Evolutionary conservation across 2,113 vertebrate genomes (phyloP).

Genomic region (Amazona vittata): DNA sequence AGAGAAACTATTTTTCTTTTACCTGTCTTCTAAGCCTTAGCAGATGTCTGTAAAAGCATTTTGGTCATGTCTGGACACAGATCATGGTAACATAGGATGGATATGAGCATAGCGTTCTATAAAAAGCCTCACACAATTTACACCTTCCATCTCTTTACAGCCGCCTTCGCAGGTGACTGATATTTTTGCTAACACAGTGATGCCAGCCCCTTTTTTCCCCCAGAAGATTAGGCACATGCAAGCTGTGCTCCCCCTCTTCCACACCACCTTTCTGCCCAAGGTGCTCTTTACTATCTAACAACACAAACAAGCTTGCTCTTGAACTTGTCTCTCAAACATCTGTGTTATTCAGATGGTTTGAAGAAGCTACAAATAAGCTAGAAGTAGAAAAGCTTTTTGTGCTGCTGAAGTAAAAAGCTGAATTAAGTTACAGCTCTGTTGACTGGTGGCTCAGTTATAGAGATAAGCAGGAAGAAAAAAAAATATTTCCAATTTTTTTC

Average conservation of each 20-base stretch:
- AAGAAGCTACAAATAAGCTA: neutral
- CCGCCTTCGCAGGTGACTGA: neutral
- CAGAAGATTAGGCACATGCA: neutral
- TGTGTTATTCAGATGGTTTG: neutral
- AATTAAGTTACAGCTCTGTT: neutral
- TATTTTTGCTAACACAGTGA: neutral
- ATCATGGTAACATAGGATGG: neutral
- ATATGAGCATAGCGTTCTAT: neutral
- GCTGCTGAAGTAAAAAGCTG: neutral
- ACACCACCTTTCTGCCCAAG: neutral
- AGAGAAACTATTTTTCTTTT: neutral
- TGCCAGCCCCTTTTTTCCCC: neutral
- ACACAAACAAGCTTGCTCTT: neutral
- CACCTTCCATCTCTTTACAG: neutral
- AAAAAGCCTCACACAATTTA: neutral
- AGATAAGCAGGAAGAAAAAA: neutral
- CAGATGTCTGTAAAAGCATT: neutral
- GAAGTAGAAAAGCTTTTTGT: neutral
- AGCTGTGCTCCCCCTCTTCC: neutral
- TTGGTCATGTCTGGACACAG: neutral
- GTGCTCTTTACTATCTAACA: neutral
- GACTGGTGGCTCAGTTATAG: neutral
- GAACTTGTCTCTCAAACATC: neutral
- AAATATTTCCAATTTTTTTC: neutral
- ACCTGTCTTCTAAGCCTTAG: neutral